Evolutionary conservation across 2,888 invertebrate genomes (phyloP).

Genomic region (Plusia festucae): DNA sequence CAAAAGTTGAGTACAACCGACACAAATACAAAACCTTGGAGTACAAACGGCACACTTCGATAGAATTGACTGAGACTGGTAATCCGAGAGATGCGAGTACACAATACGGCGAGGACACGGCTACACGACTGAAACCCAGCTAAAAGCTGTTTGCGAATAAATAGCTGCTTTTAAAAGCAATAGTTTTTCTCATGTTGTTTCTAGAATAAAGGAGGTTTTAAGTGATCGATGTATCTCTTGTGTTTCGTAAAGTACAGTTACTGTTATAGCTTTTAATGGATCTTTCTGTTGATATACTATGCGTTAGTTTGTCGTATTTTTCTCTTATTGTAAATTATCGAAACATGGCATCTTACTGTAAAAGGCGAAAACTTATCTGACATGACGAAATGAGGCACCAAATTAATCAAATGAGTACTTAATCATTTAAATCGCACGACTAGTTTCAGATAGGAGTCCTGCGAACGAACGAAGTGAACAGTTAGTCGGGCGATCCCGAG

Average conservation of each 20-base stretch:
- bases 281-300: neutral
- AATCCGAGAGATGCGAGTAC: conserved; percentile 57
- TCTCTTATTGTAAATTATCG: no score
- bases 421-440: no score
- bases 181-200: conserved; percentile 49
- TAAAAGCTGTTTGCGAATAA: conserved; percentile 63
- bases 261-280: conserved; percentile 5
- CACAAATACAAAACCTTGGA: conserved; percentile 34
- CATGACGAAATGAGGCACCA: no score
- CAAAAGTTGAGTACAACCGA: conserved; percentile 19
- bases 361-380: neutral
- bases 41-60: conserved; percentile 36
- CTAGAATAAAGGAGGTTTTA: conserved; percentile 41
- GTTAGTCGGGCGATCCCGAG: no score
- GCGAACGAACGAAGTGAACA: no score
- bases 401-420: no score
- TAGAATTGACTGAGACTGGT: conserved; percentile 54
- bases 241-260: conserved; percentile 25
- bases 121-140: conserved; percentile 36
- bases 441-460: no score
- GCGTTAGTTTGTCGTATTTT: neutral
- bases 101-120: conserved; percentile 50
- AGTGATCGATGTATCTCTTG: conserved; percentile 45
- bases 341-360: no score
- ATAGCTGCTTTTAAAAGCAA: conserved; percentile 60